These are phyloP conservation scores for Eriosoma lanigerum DNA, from an alignment of 1,140 invertebrate genomes.

Conservation along the genomic window DNA sequence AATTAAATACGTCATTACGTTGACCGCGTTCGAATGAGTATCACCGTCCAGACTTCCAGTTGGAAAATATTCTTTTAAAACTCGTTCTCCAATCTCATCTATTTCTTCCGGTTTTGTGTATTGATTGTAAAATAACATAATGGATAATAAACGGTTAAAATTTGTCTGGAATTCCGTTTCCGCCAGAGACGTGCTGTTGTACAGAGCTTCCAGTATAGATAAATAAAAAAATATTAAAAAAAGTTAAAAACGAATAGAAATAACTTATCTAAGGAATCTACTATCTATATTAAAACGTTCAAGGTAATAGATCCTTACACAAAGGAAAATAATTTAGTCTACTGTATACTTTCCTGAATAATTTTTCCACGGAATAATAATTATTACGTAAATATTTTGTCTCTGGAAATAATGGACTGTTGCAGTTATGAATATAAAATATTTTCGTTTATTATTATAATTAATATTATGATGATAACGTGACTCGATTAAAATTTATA, in stretches of 20 bases:
- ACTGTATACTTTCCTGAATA: neutral
- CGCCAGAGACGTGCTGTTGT: neutral
- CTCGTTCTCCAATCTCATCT: neutral
- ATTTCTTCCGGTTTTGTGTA: neutral
- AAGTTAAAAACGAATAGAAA: no score
- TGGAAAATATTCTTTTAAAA: constrained; percentile 5
- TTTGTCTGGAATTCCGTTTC: neutral
- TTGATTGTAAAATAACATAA: neutral
- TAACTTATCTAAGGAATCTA: no score
- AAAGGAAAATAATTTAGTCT: no score
- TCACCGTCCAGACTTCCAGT: neutral
- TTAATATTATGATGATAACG: no score
- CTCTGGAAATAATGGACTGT: neutral
- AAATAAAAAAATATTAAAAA: neutral
- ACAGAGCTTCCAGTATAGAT: neutral
- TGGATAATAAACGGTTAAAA: neutral
- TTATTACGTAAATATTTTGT: neutral
- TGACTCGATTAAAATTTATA: no score
- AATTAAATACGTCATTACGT: neutral
- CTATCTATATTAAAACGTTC: no score
- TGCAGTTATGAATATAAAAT: neutral
- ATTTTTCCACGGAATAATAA: neutral
- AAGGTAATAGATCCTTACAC: no score
- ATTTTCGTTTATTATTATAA: neutral
- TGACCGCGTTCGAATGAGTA: neutral